Evolutionary conservation across 1,140 invertebrate species (phyloP).

Genomic region (Cecropterus lyciades): DNA sequence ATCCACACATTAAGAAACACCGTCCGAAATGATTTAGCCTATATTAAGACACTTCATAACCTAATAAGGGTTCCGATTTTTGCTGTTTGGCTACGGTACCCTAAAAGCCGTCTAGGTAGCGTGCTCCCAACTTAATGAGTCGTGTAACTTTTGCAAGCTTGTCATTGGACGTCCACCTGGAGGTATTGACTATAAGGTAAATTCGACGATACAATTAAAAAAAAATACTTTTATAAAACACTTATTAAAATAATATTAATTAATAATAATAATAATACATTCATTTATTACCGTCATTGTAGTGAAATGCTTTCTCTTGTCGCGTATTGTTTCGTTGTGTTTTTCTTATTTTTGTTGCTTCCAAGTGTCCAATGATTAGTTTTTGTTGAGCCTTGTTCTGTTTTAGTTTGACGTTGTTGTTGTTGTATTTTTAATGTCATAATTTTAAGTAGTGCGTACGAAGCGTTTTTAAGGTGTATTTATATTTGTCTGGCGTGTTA

Average conservation of each 20-base stretch:
- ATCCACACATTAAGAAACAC: too few species aligned
- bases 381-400: slow-evolving; percentile 11
- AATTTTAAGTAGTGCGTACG: slow-evolving; percentile 1
- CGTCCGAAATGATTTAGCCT: too few species aligned
- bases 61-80: too few species aligned
- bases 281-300: neutral
- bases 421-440: neutral
- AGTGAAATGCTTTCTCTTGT: neutral
- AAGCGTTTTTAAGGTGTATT: too few species aligned
- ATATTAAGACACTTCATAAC: too few species aligned
- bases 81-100: too few species aligned
- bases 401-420: slow-evolving; percentile 2
- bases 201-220: slow-evolving; percentile 34
- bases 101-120: slow-evolving; percentile 1
- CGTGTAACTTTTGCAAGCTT: slow-evolving; percentile 81
- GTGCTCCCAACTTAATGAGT: neutral
- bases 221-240: slow-evolving; percentile 7
- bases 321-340: neutral
- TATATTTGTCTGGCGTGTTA: too few species aligned
- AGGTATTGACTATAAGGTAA: slow-evolving; percentile 88
- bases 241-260: neutral
- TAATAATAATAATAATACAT: neutral
- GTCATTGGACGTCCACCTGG: slow-evolving; percentile 85
- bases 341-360: slow-evolving; percentile 16
- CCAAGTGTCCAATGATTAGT: slow-evolving; percentile 20